These are phyloP conservation scores for Trachops cirrhosus DNA, from an alignment of 2,797 vertebrate genomes.

Conservation along the genomic window DNA sequence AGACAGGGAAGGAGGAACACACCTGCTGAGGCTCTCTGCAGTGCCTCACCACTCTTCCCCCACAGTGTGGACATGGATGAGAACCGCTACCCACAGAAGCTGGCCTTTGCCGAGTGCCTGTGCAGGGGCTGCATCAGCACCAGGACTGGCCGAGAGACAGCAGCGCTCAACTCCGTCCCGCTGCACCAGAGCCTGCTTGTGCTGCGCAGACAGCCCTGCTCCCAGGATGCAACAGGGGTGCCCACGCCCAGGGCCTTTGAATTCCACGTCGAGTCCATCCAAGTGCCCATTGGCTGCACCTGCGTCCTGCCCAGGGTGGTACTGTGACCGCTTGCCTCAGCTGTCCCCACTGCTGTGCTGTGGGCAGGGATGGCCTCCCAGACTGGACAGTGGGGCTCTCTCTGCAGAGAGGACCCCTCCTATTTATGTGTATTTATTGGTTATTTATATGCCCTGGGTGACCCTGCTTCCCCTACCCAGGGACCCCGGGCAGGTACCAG, in stretches of 20 bases:
- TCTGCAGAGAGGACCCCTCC: not conserved
- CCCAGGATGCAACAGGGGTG: not conserved
- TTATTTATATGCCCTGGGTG: slow-evolving; percentile 41
- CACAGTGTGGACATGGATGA: slow-evolving; percentile 78
- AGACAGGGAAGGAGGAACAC: no score
- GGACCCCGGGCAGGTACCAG: not conserved
- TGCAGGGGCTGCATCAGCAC: slow-evolving; percentile 89
- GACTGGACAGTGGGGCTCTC: not conserved
- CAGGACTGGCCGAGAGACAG: slow-evolving; percentile 70
- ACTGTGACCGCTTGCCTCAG: not conserved
- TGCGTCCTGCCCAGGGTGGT: slow-evolving; percentile 82
- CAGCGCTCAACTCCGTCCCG: slow-evolving; percentile 82
- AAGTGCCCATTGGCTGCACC: slow-evolving; percentile 88
- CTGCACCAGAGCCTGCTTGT: slow-evolving; percentile 84
- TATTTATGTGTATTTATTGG: slow-evolving; percentile 66
- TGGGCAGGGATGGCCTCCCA: not conserved
- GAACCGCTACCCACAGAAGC: slow-evolving; percentile 82
- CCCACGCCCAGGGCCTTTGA: not conserved
- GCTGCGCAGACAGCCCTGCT: slow-evolving; percentile 83
- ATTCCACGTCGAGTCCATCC: slow-evolving; percentile 76
- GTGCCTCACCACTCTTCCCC: not conserved
- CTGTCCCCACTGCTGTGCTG: no score
- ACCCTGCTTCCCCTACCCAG: not conserved
- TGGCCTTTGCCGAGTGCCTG: slow-evolving; percentile 88
- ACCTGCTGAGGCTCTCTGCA: not conserved